These are phyloP conservation scores for Forbesichthys papilliferus DNA, from an alignment of 2,113 vertebrate species.

Conservation along the genomic window DNA sequence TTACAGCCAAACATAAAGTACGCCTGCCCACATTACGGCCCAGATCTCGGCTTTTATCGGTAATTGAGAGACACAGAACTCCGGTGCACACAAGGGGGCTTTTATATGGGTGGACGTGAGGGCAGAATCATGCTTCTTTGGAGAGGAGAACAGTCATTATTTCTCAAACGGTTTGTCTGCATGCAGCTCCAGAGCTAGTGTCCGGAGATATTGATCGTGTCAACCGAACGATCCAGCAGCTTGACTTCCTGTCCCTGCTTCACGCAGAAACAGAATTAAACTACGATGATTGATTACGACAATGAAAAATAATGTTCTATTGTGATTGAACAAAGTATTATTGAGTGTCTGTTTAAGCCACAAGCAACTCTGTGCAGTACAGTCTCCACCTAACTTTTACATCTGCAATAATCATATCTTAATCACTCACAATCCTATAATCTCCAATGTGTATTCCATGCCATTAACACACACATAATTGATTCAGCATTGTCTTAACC, in stretches of 20 bases:
- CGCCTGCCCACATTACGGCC: not conserved
- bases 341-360: conserved; percentile 12
- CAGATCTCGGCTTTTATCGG: conserved; percentile 4
- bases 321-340: conserved; percentile 12
- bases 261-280: too few relatives aligned
- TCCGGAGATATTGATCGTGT: conserved; percentile 42
- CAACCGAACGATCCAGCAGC: conserved; percentile 26
- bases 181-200: conserved; percentile 15
- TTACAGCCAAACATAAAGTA: not conserved
- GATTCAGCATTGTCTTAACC: not conserved
- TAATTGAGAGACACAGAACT: not conserved
- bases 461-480: not conserved
- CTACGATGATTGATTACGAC: too few relatives aligned
- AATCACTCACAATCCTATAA: not conserved
- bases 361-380: not conserved
- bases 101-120: too few relatives aligned
- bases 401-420: not conserved
- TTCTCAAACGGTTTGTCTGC: not conserved
- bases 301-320: not conserved
- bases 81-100: too few relatives aligned
- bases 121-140: too few relatives aligned
- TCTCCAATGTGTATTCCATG: not conserved
- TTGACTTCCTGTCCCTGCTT: conserved; percentile 9
- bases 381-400: not conserved
- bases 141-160: too few relatives aligned